Evolutionary conservation across 2,888 invertebrate genomes (phyloP).

Genomic region (Muscina levida): DNA sequence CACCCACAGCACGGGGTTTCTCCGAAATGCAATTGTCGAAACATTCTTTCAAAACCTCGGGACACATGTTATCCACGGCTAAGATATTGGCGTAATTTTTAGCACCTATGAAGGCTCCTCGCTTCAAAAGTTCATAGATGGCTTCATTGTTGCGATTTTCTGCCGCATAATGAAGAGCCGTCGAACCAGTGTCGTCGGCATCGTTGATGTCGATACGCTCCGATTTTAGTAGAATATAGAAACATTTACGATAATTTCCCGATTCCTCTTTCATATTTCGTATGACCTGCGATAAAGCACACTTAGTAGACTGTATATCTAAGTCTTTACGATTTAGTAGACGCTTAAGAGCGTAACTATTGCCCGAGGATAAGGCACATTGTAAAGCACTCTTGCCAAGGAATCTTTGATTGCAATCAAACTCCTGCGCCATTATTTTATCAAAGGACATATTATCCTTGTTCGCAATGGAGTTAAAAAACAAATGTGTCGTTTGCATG

Average conservation of each 20-base stretch:
- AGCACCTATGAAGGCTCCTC: constrained; percentile 87
- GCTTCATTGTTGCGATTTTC: constrained; percentile 85
- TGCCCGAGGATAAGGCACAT: constrained; percentile 84
- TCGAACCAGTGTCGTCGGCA: constrained; percentile 83
- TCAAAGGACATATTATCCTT: constrained; percentile 82
- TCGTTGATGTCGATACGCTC: constrained; percentile 83
- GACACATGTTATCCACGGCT: constrained; percentile 86
- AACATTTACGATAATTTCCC: constrained; percentile 83
- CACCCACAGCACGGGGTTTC: too few species aligned
- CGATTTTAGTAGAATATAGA: constrained; percentile 83
- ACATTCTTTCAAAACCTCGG: constrained; percentile 85
- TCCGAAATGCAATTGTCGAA: constrained; percentile 87
- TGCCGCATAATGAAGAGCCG: constrained; percentile 88
- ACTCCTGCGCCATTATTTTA: constrained; percentile 81
- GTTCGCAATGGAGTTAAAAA: constrained; percentile 80
- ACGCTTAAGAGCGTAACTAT: constrained; percentile 73
- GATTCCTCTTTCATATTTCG: constrained; percentile 73
- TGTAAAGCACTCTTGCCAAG: constrained; percentile 81
- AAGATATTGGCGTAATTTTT: constrained; percentile 84
- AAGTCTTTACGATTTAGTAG: constrained; percentile 80
- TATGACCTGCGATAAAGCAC: constrained; percentile 78
- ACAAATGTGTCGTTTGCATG: too few species aligned
- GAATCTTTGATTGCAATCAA: constrained; percentile 80
- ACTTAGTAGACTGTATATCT: constrained; percentile 80
- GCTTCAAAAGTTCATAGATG: constrained; percentile 83